phyloP scores from a whole-genome alignment of 2,113 vertebrate genomes.

The Loxodonta africana region DNA sequence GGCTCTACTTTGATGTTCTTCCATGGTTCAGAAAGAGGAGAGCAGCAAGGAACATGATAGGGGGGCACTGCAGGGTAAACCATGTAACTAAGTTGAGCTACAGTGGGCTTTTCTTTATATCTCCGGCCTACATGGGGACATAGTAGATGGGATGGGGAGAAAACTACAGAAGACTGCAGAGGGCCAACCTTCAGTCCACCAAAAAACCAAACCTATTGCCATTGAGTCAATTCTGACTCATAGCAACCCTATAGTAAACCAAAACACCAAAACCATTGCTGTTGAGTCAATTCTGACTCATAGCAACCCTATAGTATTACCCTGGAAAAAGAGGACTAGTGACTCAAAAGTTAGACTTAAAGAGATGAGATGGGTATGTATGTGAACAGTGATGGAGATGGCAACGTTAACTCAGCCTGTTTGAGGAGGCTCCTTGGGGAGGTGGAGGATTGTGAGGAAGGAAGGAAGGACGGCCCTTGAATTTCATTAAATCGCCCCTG shows the following conservation, averaged over 20 bases:
- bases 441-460: too few species aligned
- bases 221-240: not conserved
- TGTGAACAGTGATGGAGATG: not conserved
- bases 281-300: too few species aligned
- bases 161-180: not conserved
- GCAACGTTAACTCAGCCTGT: not conserved
- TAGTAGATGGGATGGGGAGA: not conserved
- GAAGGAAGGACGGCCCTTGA: not conserved
- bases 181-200: too few species aligned
- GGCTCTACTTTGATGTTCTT: not conserved
- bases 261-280: too few species aligned
- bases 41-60: accelerated
- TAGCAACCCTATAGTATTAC: accelerated
- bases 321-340: too few species aligned
- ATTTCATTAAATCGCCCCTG: not conserved
- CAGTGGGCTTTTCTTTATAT: not conserved
- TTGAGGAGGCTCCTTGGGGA: too few species aligned
- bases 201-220: not conserved
- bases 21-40: not conserved
- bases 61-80: too few species aligned
- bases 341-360: not conserved
- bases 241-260: not conserved
- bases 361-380: accelerated
- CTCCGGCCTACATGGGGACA: not conserved
- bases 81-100: too few species aligned